Conservation (phyloP, 2,113 vertebrate genomes). For the Lipophrys pholis region DNA sequence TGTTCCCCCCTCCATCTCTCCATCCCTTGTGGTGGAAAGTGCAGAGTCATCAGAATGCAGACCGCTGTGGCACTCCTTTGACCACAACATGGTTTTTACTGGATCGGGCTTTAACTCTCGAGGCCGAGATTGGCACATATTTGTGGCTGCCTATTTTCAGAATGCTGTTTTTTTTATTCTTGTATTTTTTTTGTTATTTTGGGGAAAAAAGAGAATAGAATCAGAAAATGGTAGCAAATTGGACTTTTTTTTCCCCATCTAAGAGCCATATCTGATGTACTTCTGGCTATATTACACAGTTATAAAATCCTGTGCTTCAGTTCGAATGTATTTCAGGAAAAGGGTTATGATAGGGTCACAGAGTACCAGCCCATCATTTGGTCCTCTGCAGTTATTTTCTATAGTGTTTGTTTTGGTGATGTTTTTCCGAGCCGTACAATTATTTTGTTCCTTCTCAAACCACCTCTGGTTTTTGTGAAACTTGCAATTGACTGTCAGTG, state of each 20-base stretch:
- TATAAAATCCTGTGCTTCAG: constrained; percentile 26
- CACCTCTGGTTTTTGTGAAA: constrained; percentile 65
- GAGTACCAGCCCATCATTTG: constrained; percentile 45
- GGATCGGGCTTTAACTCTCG: constrained; percentile 54
- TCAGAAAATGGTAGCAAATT: constrained; percentile 42
- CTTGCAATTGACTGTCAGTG: constrained; percentile 59
- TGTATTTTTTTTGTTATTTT: too few relatives aligned
- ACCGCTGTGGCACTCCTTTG: constrained; percentile 55
- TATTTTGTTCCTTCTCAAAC: constrained; percentile 74
- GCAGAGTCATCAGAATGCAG: constrained; percentile 64
- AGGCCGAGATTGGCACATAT: constrained; percentile 64
- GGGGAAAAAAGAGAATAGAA: constrained; percentile 25
- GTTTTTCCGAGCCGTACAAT: constrained; percentile 63
- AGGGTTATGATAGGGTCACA: constrained; percentile 53
- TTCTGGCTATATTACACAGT: constrained; percentile 42
- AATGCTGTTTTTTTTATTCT: constrained; percentile 19
- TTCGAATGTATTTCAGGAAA: constrained; percentile 58
- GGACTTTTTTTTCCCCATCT: constrained; percentile 16
- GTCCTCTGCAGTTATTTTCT: constrained; percentile 41
- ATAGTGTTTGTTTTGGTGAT: constrained; percentile 64
- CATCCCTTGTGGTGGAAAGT: constrained; percentile 59
- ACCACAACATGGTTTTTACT: constrained; percentile 62
- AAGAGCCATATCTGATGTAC: constrained; percentile 43
- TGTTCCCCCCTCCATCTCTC: constrained; percentile 16
- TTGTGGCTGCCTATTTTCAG: constrained; percentile 64